Conservation (phyloP, 2,797 vertebrate species). For the Neosilurus hyrtlii region DNA sequence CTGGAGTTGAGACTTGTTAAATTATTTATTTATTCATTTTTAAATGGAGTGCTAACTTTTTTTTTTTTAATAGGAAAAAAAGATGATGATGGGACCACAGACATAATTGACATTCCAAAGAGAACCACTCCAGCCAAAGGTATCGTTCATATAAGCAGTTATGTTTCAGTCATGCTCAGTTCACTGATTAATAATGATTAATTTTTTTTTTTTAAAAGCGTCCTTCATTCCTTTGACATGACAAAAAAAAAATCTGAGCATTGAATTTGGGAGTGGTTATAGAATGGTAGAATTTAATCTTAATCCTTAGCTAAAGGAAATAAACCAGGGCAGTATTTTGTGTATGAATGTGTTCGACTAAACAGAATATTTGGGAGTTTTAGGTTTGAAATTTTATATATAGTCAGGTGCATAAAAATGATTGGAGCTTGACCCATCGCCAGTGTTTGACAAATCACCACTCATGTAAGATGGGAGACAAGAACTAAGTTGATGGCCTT, state of each 20-base stretch:
- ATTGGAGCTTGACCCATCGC: not conserved
- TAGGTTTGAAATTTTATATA: not conserved
- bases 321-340: too few species aligned
- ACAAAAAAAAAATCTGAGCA: not conserved
- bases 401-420: not conserved
- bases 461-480: not conserved
- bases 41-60: not conserved
- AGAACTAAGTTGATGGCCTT: not conserved
- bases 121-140: conserved; percentile 88
- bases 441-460: not conserved
- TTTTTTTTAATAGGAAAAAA: conserved; percentile 77
- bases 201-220: too few species aligned
- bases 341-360: not conserved
- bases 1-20: not conserved
- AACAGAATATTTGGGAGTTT: not conserved
- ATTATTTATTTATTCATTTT: not conserved
- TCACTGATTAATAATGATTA: not conserved
- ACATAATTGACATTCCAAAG: conserved; percentile 90
- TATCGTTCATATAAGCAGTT: conserved; percentile 52
- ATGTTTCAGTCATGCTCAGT: not conserved
- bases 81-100: conserved; percentile 77
- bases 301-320: not conserved
- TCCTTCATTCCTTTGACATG: not conserved
- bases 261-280: not conserved
- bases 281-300: not conserved